Evolutionary conservation across 2,113 vertebrate species (phyloP), one percentile per base, ranked within the genome.

Genomic region (Caracal caracal): DNA sequence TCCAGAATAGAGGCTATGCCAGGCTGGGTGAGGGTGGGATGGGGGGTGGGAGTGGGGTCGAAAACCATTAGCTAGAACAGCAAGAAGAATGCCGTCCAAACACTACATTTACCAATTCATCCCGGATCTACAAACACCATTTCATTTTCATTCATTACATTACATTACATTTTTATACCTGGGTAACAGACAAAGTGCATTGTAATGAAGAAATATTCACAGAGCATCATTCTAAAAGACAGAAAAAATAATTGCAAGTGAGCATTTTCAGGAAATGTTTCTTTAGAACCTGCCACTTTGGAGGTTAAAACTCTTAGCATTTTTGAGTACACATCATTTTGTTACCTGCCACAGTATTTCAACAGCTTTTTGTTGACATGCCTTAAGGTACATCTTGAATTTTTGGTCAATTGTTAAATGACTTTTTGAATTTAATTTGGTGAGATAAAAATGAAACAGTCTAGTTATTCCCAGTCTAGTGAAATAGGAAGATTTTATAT

Each of bases 401-500:
- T 91, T 92, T n/a, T 80, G 85, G 19, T 40, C 37, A 83, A 10
- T 84, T 15, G 70, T 96, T 89, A 96, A 94, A 88, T 93, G n/a
- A 59, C 63, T 8, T 71, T 93, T 88, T 88, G 16, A 83, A 73
- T 86, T 93, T 91, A 61, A 71, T 94, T 91, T 96, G n/a, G 37
- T 49, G 47, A 93, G 37, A 65, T 63, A 82, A 76, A 94, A 88
- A 71, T 61, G 47, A 80, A 87, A 79, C 43, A 63, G 33, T 49
- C 6, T 82, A 33, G 28, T 91, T 83, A 81, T 94, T 30, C 51
- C 7, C 15, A 68, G 8, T 73, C 17, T 88, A 47, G 66, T 79
- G 19, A 96, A 73, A 28, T 76, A 61, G 47, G 30, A 79, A 47
- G 20, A 30, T 28, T 24, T 1, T 10, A 19, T 51, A 2, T 49